Evolutionary conservation across 1,140 invertebrate genomes (phyloP).

Genomic region (Helicoverpa zea): DNA sequence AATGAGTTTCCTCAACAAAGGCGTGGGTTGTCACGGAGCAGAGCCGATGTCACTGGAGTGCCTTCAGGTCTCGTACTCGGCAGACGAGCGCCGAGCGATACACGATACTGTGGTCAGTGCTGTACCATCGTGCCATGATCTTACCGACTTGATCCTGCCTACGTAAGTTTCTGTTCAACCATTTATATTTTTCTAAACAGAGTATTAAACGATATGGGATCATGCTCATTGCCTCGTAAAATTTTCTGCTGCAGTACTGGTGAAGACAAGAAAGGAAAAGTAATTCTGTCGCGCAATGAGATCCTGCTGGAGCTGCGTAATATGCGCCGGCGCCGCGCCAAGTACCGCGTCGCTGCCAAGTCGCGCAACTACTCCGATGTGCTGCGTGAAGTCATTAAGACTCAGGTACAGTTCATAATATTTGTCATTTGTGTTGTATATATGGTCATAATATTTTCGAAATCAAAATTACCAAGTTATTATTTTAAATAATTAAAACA

Average conservation of each 20-base stretch:
- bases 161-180: constrained; percentile 54
- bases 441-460: not conserved
- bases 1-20: constrained; percentile 71
- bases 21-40: constrained; percentile 53
- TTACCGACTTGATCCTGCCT: constrained; percentile 64
- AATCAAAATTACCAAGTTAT: no score
- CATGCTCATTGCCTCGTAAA: not conserved
- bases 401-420: constrained; percentile 88
- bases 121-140: constrained; percentile 64
- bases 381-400: constrained; percentile 88
- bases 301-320: constrained; percentile 88
- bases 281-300: constrained; percentile 77
- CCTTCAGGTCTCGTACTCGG: constrained; percentile 67
- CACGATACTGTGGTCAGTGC: constrained; percentile 72
- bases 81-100: constrained; percentile 74
- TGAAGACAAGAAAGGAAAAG: constrained; percentile 32
- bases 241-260: constrained; percentile 35
- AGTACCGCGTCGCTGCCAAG: constrained; percentile 89
- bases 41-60: constrained; percentile 69
- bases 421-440: no score
- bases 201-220: not conserved
- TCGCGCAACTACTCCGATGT: constrained; percentile 89
- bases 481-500: not conserved
- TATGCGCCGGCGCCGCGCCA: constrained; percentile 88
- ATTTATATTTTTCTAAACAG: not conserved